Evolutionary conservation across 1,140 invertebrate genomes (phyloP), one percentile per base, ranked within the genome.

Genomic region (Spodoptera frugiperda): DNA sequence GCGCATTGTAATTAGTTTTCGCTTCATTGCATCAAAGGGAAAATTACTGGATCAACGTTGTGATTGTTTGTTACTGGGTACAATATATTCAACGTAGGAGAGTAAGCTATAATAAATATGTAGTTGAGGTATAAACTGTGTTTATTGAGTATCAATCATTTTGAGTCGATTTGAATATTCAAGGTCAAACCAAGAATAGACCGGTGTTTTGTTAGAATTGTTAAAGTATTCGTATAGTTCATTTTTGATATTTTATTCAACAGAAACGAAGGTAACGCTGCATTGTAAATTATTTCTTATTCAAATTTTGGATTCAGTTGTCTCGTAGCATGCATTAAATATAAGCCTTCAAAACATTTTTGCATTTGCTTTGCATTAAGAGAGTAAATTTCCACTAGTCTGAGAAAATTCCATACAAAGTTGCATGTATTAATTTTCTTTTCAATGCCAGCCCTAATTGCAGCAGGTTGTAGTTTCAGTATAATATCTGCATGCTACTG

Each of bases 101-200:
- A 67, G n/a, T 33, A 44, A 15, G 8, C 4, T 44, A 15, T 48
- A 21, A 8, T 59, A 59, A 59, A 6, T 17, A 25, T 8, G 25
- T 46, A 21, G 65, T 68, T 53, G 10, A 19, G 21, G 30, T 55
- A 8, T 39, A 61, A 61, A 39, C 30, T 9, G 1, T 59, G 19
- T 71, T 71, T 71, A 55, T 71, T 71, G 68, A 55, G 30, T 46
- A 55, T 73, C 71, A 73, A 59, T 59, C 44, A 61, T 57, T 30
- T 68, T 68, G 17, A 49, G 63, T 46, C 46, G 19, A 73, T 61
- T 61, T 73, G 55, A 61, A 33, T 73, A 51, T 48, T 61, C 71
- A 73, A 73, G 71, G 54, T 48, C 12, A 9, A 49, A 48, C 19
- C 25, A 39, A 8, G 25, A 33, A 44, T 15, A n/a, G 59, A 17